These are phyloP conservation scores for Scaptomyza cyrtandrae DNA, from an alignment of 2,888 invertebrate genomes.

Conservation along the genomic window DNA sequence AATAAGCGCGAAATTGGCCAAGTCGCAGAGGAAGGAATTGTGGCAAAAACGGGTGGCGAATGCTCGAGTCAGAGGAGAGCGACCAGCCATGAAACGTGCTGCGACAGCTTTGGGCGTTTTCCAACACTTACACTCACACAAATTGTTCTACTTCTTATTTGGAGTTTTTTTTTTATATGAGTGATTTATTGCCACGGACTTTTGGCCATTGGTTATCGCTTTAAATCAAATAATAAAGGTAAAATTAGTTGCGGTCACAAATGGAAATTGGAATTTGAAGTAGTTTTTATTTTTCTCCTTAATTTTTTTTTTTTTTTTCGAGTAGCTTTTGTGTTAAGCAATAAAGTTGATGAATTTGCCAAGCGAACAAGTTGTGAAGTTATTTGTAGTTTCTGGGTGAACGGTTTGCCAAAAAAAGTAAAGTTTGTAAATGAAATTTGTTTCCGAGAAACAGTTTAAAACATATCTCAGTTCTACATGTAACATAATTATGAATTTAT, in stretches of 20 bases:
- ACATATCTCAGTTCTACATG: too few relatives aligned
- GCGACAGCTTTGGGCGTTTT: slow-evolving; percentile 49
- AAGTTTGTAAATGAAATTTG: slow-evolving; percentile 10
- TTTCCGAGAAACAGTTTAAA: not conserved
- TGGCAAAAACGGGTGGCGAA: slow-evolving; percentile 11
- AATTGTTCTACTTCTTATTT: slow-evolving; percentile 11
- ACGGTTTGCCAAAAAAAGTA: slow-evolving; percentile 8
- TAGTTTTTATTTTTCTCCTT: slow-evolving; percentile 37
- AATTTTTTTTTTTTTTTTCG: not conserved
- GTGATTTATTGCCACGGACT: slow-evolving; percentile 70
- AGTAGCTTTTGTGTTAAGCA: slow-evolving; percentile 40
- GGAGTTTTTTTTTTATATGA: slow-evolving; percentile 47
- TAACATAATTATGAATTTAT: too few relatives aligned
- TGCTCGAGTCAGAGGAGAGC: slow-evolving; percentile 23
- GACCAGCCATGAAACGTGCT: slow-evolving; percentile 52
- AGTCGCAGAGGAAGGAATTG: slow-evolving; percentile 11
- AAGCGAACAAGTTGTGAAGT: slow-evolving; percentile 33
- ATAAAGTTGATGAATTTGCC: slow-evolving; percentile 65
- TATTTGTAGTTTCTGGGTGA: slow-evolving; percentile 19
- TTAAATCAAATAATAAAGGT: slow-evolving; percentile 71
- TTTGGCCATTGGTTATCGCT: slow-evolving; percentile 52
- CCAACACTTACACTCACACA: slow-evolving; percentile 13
- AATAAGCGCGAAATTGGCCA: slow-evolving; percentile 74
- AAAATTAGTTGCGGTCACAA: slow-evolving; percentile 69
- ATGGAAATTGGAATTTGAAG: slow-evolving; percentile 66